These are phyloP conservation scores for Brachyhypopomus gauderio DNA, from an alignment of 2,113 vertebrate species.

Conservation along the genomic window DNA sequence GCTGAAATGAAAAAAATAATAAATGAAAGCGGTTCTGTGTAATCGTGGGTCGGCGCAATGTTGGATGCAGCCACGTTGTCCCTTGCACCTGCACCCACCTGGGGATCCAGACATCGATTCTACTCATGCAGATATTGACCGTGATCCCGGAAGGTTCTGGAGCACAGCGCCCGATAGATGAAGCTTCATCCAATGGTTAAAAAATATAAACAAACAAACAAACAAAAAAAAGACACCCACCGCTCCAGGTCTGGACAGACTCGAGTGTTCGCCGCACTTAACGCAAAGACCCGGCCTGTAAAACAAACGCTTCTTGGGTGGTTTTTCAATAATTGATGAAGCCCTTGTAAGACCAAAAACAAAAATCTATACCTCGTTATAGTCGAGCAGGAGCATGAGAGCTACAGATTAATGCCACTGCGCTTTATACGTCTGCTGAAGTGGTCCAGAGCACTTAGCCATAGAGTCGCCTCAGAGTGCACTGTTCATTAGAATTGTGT, in stretches of 20 bases:
- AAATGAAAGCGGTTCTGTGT: background rate
- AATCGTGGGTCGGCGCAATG: constrained; percentile 15
- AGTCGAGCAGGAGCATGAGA: constrained; percentile 19
- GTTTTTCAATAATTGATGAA: constrained; percentile 53
- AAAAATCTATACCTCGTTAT: constrained; percentile 44
- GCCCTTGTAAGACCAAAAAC: constrained; percentile 15
- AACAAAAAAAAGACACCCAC: background rate
- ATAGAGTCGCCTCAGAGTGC: constrained; percentile 23
- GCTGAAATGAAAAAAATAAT: background rate
- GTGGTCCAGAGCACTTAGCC: constrained; percentile 27
- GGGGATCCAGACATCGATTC: constrained; percentile 26
- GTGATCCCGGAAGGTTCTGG: background rate
- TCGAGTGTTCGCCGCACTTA: constrained; percentile 9
- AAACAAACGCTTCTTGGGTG: constrained; percentile 37
- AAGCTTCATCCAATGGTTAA: constrained; percentile 27
- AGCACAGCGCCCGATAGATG: background rate
- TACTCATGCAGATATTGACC: constrained; percentile 44
- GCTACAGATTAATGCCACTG: constrained; percentile 14
- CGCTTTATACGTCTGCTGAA: constrained; percentile 23
- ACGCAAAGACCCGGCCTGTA: constrained; percentile 20
- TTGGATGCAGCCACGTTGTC: constrained; percentile 12
- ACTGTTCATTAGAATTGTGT: constrained; percentile 28
- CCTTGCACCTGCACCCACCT: constrained; percentile 7
- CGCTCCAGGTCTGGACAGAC: background rate
- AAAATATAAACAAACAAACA: background rate